Conservation (phyloP, 1,140 invertebrate genomes). For the Magallana angulata region DNA sequence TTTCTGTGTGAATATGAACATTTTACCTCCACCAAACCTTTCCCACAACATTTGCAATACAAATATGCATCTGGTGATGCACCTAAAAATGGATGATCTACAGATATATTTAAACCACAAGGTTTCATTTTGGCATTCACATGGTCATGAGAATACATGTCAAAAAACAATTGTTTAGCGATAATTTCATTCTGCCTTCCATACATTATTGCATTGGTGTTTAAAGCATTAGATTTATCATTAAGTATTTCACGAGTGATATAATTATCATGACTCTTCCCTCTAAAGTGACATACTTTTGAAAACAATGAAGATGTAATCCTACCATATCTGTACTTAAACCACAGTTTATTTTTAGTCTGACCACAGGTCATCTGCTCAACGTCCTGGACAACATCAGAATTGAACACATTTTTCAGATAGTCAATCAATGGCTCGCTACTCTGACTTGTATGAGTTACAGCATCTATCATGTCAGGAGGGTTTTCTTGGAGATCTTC, state of each 20-base stretch:
- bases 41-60: neutral
- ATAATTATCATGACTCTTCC: constrained; percentile 35
- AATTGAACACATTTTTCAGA: neutral
- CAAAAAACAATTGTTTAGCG: constrained; percentile 30
- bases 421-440: neutral
- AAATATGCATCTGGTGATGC: neutral
- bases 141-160: neutral
- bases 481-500: neutral
- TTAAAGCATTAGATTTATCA: neutral
- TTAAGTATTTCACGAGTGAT: constrained; percentile 12
- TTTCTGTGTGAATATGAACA: neutral
- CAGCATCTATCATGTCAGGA: neutral
- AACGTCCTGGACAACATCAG: neutral
- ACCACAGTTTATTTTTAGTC: neutral
- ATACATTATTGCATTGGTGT: neutral
- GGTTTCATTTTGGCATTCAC: constrained; percentile 1
- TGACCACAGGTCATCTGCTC: constrained; percentile 33
- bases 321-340: neutral
- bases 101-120: neutral
- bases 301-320: neutral
- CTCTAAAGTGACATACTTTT: neutral
- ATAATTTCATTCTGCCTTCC: constrained; percentile 33
- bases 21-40: neutral
- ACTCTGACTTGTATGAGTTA: neutral
- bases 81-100: constrained; percentile 17